Evolutionary conservation across 1,140 invertebrate genomes (phyloP).

Genomic region (Thaumatotibia leucotreta): DNA sequence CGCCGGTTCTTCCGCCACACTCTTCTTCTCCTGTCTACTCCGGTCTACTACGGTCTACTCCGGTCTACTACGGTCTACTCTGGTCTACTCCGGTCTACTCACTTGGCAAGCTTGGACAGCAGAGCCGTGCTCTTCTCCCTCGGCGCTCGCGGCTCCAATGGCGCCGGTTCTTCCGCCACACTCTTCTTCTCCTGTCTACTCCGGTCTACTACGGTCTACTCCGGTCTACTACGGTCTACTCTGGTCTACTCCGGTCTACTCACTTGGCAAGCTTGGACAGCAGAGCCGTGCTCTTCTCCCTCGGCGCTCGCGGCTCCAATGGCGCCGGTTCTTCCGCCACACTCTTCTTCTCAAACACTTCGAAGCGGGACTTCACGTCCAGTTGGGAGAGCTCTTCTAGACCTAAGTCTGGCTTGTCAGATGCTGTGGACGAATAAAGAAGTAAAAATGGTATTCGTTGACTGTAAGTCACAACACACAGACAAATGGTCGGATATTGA

Average conservation of each 20-base stretch:
- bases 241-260: conserved; percentile 40
- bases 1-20: too few relatives aligned
- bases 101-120: too few relatives aligned
- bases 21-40: too few relatives aligned
- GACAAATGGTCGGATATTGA: conserved; percentile 84
- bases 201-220: background rate
- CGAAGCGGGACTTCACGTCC: conserved; percentile 91
- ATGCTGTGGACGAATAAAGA: conserved; percentile 79
- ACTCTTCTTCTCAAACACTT: conserved; percentile 86
- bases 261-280: conserved; percentile 89
- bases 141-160: too few relatives aligned
- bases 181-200: too few relatives aligned
- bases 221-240: background rate
- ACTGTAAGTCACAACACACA: too few relatives aligned
- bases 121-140: too few relatives aligned
- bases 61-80: too few relatives aligned
- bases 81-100: too few relatives aligned
- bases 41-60: too few relatives aligned
- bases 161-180: too few relatives aligned
- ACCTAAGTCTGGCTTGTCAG: conserved; percentile 92
- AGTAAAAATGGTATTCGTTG: too few relatives aligned
- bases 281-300: conserved; percentile 85
- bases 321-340: conserved; percentile 64
- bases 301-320: conserved; percentile 78
- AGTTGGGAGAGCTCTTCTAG: conserved; percentile 88